Evolutionary conservation across 2,797 vertebrate genomes (phyloP).

Genomic region (Melanotaenia nigrans): DNA sequence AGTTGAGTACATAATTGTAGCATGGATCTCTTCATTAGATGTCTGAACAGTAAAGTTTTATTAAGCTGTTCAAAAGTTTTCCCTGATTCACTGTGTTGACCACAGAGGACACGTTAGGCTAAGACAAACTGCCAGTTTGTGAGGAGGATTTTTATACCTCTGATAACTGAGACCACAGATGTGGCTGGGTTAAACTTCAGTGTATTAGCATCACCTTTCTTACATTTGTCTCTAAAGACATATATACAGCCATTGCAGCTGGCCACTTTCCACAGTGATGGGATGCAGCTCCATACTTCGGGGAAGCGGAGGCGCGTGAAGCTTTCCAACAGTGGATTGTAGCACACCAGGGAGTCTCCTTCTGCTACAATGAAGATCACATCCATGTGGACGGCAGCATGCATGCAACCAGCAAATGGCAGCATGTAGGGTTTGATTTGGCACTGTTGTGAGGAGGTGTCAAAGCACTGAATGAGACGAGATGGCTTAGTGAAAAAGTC

Average conservation of each 20-base stretch:
- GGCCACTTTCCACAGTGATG: slow-evolving; percentile 97
- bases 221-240: slow-evolving; percentile 96
- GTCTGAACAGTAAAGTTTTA: slow-evolving; percentile 38
- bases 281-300: slow-evolving; percentile 95
- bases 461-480: slow-evolving; percentile 96
- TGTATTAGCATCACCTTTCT: slow-evolving; percentile 96
- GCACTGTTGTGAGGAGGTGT: slow-evolving; percentile 91
- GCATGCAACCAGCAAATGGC: slow-evolving; percentile 96
- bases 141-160: slow-evolving; percentile 94
- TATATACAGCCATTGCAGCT: slow-evolving; percentile 99
- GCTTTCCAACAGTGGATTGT: slow-evolving; percentile 96
- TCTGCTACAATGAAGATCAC: slow-evolving; percentile 97
- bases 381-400: slow-evolving; percentile 96
- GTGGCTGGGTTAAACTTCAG: slow-evolving; percentile 98
- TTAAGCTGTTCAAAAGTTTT: slow-evolving; percentile 28
- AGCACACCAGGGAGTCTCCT: slow-evolving; percentile 95
- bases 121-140: slow-evolving; percentile 98
- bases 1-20: slow-evolving; percentile 55
- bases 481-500: slow-evolving; percentile 99
- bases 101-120: slow-evolving; percentile 80
- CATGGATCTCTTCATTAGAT: slow-evolving; percentile 31
- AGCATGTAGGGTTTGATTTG: slow-evolving; percentile 94
- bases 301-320: slow-evolving; percentile 97
- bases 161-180: slow-evolving; percentile 93
- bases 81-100: slow-evolving; percentile 42